Base-by-base conservation (phyloP, 64 coral and sea anemone species). In the Montipora capricornis region DNA sequence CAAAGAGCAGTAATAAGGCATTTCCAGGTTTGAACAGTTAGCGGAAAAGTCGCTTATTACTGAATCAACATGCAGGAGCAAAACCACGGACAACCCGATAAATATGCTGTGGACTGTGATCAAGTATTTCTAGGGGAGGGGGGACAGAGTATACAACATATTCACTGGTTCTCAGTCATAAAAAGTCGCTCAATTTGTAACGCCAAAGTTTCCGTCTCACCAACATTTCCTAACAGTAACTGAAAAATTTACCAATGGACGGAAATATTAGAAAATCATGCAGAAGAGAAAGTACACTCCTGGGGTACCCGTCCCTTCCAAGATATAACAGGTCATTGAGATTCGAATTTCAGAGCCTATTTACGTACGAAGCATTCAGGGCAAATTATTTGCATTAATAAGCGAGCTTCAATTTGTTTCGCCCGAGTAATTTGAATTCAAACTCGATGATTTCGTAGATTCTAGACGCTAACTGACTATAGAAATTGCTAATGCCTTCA, bases 1-100 rank as follows among this genome's bases (percentile, higher is more conserved):
- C 51, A 93, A 88, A 79, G 92, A 93, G 84, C 92, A 93, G 92
- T 93, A 93, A 88, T 93, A 93, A 7, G 92, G 92, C 92, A 93
- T 93, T 80, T 88, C 82, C 66, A 86, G 82, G 15, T 69, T 71
- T 71, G 82, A 71, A 86, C n/a, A 68, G 19, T 73, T 86, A 68
- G 82, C 82, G 82, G 82, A 86, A 86, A 86, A 59, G 44, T 86
- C 62, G 82, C 82, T 73, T 86, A 73, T 86, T 86, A 86, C 61
- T 24, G 16, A 86, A 47, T 71, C 82, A 71, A 86, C 82, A 69
- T 86, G 82, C 82, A 86, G 46, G 82, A 86, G 82, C 82, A 86
- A 68, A 86, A 86, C 82, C 82, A 86, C 82, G 82, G 66, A 70
- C 68, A 66, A 70, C 48, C 67, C 82, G 82, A 86, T 86, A 86